A percentile compares a stretch with the other conserved stretches of the same genome.
Evolutionary conservation across 2,113 vertebrate species (phyloP).

Genomic region (Petrocephalus microphthalmus): DNA sequence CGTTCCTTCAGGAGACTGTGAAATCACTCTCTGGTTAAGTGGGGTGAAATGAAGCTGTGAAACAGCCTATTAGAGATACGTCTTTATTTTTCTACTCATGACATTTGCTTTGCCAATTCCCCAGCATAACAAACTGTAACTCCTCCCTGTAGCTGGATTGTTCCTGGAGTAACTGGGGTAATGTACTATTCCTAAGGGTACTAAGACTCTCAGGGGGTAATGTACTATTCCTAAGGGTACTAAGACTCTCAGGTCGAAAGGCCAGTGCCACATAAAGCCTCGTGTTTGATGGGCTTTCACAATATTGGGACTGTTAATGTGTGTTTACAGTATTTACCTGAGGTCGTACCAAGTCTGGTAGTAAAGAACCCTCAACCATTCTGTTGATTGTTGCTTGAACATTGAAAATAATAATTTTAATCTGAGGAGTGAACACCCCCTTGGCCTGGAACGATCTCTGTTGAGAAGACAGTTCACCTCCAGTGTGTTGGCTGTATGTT

Average conservation of each 20-base stretch:
- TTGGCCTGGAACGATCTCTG: neutral
- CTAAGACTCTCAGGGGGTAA: neutral
- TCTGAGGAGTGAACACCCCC: neutral
- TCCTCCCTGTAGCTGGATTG: slow-evolving; percentile 7
- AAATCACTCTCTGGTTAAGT: neutral
- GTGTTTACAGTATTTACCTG: slow-evolving; percentile 4
- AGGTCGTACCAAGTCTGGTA: neutral
- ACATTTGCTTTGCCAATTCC: neutral
- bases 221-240: neutral
- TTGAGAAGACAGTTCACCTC: neutral
- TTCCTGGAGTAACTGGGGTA: neutral
- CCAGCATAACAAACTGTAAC: neutral
- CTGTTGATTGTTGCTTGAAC: neutral
- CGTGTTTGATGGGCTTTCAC: neutral
- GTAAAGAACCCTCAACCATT: neutral
- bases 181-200: neutral
- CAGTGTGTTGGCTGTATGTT: neutral
- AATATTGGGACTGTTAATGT: neutral
- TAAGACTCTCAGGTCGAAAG: neutral
- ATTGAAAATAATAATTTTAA: neutral
- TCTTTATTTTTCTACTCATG: neutral
- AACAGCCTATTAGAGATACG: neutral
- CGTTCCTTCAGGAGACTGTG: neutral
- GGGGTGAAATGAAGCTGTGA: neutral
- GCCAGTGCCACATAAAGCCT: neutral